These are phyloP conservation scores for Hylomyscus alleni DNA, from an alignment of 2,797 vertebrate species.

Conservation along the genomic window DNA sequence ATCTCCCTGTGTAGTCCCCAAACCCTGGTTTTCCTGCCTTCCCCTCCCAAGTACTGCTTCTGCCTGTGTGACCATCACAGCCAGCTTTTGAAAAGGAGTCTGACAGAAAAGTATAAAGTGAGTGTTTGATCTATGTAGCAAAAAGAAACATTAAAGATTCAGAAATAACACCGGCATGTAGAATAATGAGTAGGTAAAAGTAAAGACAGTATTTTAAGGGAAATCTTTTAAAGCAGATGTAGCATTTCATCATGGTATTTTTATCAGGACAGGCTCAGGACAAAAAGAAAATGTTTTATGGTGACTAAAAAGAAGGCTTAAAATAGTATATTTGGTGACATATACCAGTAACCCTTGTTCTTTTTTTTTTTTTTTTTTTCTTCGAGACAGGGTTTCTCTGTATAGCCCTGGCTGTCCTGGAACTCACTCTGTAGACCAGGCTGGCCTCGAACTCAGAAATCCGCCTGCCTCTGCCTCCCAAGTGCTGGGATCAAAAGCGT, in stretches of 20 bases:
- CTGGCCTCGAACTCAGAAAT: too few species aligned
- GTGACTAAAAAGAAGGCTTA: background rate
- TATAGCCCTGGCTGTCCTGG: too few species aligned
- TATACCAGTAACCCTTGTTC: background rate
- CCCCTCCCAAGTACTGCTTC: background rate
- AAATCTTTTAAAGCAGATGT: background rate
- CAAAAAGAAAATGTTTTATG: background rate
- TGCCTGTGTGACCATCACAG: background rate
- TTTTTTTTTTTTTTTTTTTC: too few species aligned
- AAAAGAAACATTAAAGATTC: constrained; percentile 28
- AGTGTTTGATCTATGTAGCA: constrained; percentile 44
- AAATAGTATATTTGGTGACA: background rate
- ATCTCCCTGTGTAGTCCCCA: background rate
- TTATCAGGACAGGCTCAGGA: background rate
- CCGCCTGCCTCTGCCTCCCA: too few species aligned
- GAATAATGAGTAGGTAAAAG: background rate
- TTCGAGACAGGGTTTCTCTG: too few species aligned
- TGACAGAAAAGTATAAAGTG: constrained; percentile 59
- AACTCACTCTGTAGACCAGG: too few species aligned
- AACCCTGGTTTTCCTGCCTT: background rate
- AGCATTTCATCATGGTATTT: constrained; percentile 1
- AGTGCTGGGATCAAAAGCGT: too few species aligned
- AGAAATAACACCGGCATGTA: constrained; percentile 26
- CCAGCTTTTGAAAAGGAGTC: background rate
- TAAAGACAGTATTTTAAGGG: constrained; percentile 2